Evolutionary conservation across 1,140 invertebrate species (phyloP).

Genomic region (Coptotermes formosanus): DNA sequence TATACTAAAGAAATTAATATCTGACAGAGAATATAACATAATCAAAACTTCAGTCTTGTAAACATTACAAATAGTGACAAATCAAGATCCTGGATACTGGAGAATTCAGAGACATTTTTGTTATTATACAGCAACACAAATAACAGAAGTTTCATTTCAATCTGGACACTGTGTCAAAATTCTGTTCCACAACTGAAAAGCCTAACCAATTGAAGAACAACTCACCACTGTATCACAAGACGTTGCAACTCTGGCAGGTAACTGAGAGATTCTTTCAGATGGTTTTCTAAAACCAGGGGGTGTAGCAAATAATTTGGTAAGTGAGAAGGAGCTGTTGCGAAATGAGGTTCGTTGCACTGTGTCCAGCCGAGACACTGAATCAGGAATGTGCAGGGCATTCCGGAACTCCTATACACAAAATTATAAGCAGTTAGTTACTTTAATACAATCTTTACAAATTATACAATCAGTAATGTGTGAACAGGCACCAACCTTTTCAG

Average conservation of each 20-base stretch:
- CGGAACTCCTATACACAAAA: constrained; percentile 23
- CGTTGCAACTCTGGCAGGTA: background rate
- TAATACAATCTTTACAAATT: background rate
- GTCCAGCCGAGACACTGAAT: constrained; percentile 27
- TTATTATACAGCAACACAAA: too few species aligned
- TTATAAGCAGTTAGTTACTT: background rate
- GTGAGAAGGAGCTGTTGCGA: constrained; percentile 21
- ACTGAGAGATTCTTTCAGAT: background rate
- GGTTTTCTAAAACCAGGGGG: background rate
- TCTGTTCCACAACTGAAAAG: too few species aligned
- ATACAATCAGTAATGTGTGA: too few species aligned
- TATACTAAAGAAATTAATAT: too few species aligned
- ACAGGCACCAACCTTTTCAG: too few species aligned
- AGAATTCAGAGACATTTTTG: too few species aligned
- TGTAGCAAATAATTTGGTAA: constrained; percentile 27
- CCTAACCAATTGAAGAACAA: background rate
- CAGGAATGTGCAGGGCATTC: background rate
- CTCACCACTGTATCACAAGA: background rate
- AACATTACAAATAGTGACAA: too few species aligned
- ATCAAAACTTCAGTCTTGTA: too few species aligned
- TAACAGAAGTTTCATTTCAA: too few species aligned
- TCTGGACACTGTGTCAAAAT: too few species aligned
- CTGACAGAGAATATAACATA: too few species aligned
- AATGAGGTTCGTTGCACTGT: constrained; percentile 30
- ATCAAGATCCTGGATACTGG: too few species aligned